Evolutionary conservation across 2,113 vertebrate species (phyloP).

Genomic region (Podarcis muralis): DNA sequence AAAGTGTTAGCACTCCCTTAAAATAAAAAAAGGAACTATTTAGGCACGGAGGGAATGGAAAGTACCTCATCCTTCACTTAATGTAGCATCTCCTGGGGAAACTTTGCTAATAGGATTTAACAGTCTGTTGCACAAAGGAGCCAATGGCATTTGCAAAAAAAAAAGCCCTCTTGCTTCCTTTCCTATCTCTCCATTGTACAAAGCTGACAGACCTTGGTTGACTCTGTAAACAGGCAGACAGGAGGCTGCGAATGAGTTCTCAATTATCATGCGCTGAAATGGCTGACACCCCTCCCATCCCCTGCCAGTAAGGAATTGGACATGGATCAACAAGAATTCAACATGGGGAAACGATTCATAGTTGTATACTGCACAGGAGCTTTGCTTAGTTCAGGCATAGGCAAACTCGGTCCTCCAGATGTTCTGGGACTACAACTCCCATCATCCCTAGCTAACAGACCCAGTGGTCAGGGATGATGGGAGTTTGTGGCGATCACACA

Average conservation of each 20-base stretch:
- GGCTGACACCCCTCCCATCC: slow-evolving; percentile 16
- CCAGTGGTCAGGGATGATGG: no score
- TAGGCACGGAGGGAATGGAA: not conserved
- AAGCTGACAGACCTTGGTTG: slow-evolving; percentile 50
- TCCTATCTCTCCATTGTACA: slow-evolving; percentile 35
- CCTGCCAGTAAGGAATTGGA: slow-evolving; percentile 37
- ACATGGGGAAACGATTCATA: slow-evolving; percentile 41
- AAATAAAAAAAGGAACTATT: slow-evolving; percentile 9
- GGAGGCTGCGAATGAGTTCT: slow-evolving; percentile 54
- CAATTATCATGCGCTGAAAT: slow-evolving; percentile 43
- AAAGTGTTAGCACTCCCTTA: not conserved
- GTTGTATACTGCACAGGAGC: slow-evolving; percentile 1
- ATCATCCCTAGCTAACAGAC: no score
- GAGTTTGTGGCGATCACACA: no score
- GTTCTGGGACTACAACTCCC: no score
- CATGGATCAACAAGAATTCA: slow-evolving; percentile 46
- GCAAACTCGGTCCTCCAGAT: no score
- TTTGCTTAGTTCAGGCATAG: not conserved
- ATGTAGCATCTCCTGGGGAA: slow-evolving; percentile 55
- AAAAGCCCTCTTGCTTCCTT: not conserved
- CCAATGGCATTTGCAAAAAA: slow-evolving; percentile 29
- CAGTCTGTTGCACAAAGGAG: slow-evolving; percentile 65
- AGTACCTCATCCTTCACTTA: slow-evolving; percentile 38
- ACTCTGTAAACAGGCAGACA: slow-evolving; percentile 50
- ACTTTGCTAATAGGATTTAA: slow-evolving; percentile 67